Percentiles rank a stretch among this genome's conserved stretches.
These are phyloP conservation scores for Desmodus rotundus DNA, from an alignment of 2,113 vertebrate species.

Conservation along the genomic window DNA sequence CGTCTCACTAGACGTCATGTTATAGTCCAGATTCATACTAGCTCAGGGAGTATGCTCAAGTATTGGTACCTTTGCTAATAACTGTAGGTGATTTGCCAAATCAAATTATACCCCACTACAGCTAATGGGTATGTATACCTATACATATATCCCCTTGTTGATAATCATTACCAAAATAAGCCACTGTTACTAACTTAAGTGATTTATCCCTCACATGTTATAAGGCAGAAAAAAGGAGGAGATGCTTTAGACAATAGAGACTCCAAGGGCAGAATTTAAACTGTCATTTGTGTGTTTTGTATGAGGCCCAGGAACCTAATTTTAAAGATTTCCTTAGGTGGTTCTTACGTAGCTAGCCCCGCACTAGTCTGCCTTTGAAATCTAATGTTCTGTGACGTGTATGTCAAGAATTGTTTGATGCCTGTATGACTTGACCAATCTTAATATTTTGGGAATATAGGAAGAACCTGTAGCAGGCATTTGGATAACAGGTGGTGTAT, in stretches of 20 bases:
- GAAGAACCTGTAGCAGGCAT: not conserved
- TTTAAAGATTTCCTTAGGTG: not conserved
- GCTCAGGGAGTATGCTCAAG: not conserved
- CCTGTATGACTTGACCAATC: not conserved
- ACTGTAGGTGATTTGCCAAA: not conserved
- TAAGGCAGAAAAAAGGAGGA: not conserved
- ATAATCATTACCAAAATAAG: not conserved
- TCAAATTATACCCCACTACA: not conserved
- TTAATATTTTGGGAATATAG: constrained; percentile 12
- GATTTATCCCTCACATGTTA: not conserved
- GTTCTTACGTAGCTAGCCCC: not conserved
- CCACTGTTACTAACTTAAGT: not conserved
- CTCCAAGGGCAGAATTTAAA: not conserved
- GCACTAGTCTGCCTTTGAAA: not conserved
- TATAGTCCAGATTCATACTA: not conserved
- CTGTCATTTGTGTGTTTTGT: not conserved
- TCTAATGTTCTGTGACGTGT: not conserved
- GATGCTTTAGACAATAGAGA: not conserved
- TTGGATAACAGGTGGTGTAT: not conserved
- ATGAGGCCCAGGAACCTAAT: not conserved
- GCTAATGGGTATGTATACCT: not conserved
- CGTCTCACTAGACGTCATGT: not conserved
- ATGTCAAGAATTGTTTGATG: not conserved
- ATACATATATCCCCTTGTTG: not conserved
- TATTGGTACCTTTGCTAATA: constrained; percentile 12